These are phyloP conservation scores for Toxostoma redivivum DNA, from an alignment of 2,113 vertebrate species.

Conservation along the genomic window DNA sequence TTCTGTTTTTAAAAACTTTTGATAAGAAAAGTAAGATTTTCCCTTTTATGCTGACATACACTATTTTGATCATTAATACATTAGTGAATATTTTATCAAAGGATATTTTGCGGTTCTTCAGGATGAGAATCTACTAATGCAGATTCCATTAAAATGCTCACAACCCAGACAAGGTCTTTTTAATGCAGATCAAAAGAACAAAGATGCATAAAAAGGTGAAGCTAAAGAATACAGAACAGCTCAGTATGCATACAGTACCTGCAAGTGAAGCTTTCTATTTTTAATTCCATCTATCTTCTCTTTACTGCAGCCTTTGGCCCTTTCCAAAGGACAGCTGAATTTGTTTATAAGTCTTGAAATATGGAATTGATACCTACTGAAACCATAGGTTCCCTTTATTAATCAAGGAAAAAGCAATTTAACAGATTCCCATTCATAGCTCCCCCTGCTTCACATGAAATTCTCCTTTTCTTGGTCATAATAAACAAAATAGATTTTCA, in stretches of 20 bases:
- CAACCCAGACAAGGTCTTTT: neutral
- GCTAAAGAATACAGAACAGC: neutral
- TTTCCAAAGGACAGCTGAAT: neutral
- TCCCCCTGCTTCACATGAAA: neutral
- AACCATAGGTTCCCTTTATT: neutral
- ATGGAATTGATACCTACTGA: neutral
- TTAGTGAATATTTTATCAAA: constrained; percentile 61
- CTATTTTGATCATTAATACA: constrained; percentile 53
- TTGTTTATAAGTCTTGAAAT: neutral
- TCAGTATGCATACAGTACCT: neutral
- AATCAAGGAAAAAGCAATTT: neutral
- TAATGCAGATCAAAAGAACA: constrained; percentile 49
- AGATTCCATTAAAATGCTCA: constrained; percentile 21
- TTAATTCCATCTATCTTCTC: neutral
- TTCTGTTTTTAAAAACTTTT: neutral
- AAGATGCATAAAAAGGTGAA: neutral
- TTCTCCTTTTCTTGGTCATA: neutral
- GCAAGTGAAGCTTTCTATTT: neutral
- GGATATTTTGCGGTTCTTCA: neutral
- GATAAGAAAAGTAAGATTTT: neutral
- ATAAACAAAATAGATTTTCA: neutral
- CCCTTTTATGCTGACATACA: neutral
- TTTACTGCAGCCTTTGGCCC: neutral
- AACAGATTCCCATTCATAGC: neutral
- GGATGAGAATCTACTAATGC: neutral